Base-by-base conservation (phyloP, 2,888 invertebrate genomes). In the Pediacus dermestoides region DNA sequence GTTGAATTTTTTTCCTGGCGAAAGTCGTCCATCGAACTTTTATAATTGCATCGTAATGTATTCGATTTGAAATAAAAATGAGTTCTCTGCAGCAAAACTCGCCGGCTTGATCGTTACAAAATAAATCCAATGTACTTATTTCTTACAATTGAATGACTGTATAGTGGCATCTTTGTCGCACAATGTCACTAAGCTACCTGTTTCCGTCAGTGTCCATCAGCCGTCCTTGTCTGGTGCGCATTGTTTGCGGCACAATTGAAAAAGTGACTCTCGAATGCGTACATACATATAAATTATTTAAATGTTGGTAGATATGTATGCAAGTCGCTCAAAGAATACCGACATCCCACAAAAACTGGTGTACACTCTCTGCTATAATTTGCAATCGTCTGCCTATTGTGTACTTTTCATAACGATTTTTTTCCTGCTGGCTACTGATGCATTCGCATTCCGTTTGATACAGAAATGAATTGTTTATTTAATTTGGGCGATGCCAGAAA, bases 251-350 rank as follows among this genome's bases (percentile, higher is more conserved):
- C 57, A 61, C 63, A 61, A 61, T 61, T 63, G 66, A 66, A 66
- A 66, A 66, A 66, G 58, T 64, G 61, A 61, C 57, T 61, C 55
- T 54, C 60, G 60, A 61, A 64, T 61, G 61, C 66, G 65, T 66
- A 67, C 67, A 64, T 65, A 68, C 67, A 66, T 67, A 69, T 69
- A 69, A 68, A 69, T 69, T 69, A 69, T 69, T 69, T 68, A 69
- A 69, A 69, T 69, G 68, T 64, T 66, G 62, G 62, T 59, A 61
- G 66, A 66, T 67, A 66, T 66, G 67, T 69, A 68, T 68, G 68
- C 68, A 68, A 65, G 66, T 66, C 61, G 64, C 58, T 67, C 68
- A 69, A 69, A 69, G 67, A 61, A 64, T 55, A 50, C 66, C 67
- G 66, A 65, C 59, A 55, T 55, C 48, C 45, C 48, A 57, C 66